These are phyloP conservation scores for Poicephalus gulielmi DNA, from an alignment of 2,113 vertebrate genomes.

Conservation along the genomic window DNA sequence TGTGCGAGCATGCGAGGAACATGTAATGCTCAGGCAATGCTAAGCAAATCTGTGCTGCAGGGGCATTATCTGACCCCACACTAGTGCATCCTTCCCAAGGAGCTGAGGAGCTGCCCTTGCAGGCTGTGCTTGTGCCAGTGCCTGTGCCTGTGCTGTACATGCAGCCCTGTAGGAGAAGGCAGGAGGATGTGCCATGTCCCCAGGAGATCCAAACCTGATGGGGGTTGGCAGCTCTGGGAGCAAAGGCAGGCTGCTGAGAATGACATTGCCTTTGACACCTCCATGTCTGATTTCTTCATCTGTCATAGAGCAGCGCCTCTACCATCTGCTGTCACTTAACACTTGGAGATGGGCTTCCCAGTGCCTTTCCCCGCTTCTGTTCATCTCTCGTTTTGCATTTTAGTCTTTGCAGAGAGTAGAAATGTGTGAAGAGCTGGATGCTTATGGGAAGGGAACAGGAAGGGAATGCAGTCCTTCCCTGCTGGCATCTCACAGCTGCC, in stretches of 20 bases:
- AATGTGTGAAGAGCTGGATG: neutral
- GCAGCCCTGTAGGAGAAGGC: neutral
- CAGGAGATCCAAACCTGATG: rapidly evolving
- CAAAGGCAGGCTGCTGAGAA: neutral
- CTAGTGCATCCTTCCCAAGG: neutral
- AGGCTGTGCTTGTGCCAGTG: neutral
- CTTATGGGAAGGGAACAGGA: neutral
- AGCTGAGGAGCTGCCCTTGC: neutral
- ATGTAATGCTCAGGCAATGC: neutral
- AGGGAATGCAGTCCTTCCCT: neutral
- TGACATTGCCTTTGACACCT: neutral
- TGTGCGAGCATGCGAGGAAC: neutral
- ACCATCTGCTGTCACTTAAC: conserved; percentile 33
- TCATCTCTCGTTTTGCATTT: neutral
- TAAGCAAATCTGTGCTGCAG: neutral
- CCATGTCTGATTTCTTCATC: neutral
- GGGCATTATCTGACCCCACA: neutral
- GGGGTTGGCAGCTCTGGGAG: neutral
- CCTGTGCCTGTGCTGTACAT: neutral
- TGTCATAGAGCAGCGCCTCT: neutral
- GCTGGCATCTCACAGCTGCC: neutral
- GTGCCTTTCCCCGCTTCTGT: neutral
- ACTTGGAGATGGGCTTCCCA: neutral
- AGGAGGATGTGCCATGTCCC: neutral
- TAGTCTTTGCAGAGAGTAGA: neutral